Evolutionary conservation across 2,113 vertebrate species (phyloP).

Genomic region (Lates calcarifer): DNA sequence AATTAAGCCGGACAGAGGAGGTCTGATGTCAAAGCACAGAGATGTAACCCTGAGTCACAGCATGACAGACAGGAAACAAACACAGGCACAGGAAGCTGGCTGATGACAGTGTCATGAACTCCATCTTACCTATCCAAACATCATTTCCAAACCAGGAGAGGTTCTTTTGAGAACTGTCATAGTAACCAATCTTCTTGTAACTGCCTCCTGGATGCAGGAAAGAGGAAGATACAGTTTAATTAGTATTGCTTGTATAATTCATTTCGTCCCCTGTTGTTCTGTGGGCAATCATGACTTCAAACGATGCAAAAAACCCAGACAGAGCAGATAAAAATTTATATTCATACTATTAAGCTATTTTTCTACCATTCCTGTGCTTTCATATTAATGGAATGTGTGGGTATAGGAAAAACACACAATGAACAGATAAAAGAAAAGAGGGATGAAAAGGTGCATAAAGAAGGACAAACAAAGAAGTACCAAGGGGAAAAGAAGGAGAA

Average conservation of each 20-base stretch:
- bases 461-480: conserved; percentile 59
- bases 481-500: conserved; percentile 57
- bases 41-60: conserved; percentile 41
- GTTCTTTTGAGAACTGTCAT: conserved; percentile 94
- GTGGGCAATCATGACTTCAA: neutral
- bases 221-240: conserved; percentile 17
- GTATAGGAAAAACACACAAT: conserved; percentile 26
- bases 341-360: conserved; percentile 28
- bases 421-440: conserved; percentile 33
- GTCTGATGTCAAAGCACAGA: conserved; percentile 27
- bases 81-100: conserved; percentile 14
- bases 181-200: conserved; percentile 96
- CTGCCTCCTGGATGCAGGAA: conserved; percentile 83
- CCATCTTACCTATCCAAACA: conserved; percentile 91
- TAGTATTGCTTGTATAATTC: conserved; percentile 7
- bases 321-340: conserved; percentile 31
- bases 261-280: conserved; percentile 3
- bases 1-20: conserved; percentile 28
- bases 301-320: neutral
- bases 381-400: conserved; percentile 3
- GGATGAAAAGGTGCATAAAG: conserved; percentile 49
- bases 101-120: conserved; percentile 2
- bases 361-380: conserved; percentile 13
- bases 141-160: conserved; percentile 93
- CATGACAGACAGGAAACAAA: neutral